A percentile compares a stretch with the other conserved stretches of the same genome.
Evolutionary conservation across 2,113 vertebrate species (phyloP).

Genomic region (Callopanchax toddi): DNA sequence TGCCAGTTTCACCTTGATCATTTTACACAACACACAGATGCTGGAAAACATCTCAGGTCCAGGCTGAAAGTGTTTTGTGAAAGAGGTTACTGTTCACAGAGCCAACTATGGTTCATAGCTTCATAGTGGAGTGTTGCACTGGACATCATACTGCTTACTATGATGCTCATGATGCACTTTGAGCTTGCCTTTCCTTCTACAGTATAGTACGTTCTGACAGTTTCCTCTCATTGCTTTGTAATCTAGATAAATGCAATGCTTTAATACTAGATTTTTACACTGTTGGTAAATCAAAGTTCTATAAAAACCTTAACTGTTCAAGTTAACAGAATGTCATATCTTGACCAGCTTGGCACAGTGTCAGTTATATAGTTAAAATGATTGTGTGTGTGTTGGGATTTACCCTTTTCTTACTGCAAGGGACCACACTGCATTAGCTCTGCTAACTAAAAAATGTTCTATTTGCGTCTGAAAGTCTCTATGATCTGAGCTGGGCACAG

Average conservation of each 20-base stretch:
- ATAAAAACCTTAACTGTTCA: background rate
- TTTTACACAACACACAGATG: no score
- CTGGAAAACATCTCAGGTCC: background rate
- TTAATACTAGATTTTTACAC: background rate
- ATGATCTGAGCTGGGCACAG: slow-evolving; percentile 48
- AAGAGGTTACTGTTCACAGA: background rate
- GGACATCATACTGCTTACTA: background rate
- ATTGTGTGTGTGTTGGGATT: background rate
- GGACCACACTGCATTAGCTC: slow-evolving; percentile 6
- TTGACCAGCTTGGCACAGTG: background rate
- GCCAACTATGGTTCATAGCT: no score
- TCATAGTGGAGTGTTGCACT: background rate
- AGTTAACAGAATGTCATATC: background rate
- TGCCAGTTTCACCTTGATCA: no score
- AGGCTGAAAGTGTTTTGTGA: background rate
- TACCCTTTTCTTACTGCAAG: background rate
- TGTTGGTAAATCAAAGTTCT: background rate
- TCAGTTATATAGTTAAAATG: background rate
- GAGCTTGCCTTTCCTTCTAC: no score
- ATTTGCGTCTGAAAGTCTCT: slow-evolving; percentile 25
- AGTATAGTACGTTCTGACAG: no score
- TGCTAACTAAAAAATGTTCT: slow-evolving; percentile 17
- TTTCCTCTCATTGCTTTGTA: no score
- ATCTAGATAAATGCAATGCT: no score
- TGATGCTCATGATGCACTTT: no score